phyloP scores from a whole-genome alignment of 2,113 vertebrate genomes.

The western clawed frog (Xenopus tropicalis) region UCB_Xtro_10.0 CM004451.2:64955501-64956000 shows the following conservation, averaged over 20 bases:
- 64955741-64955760: constrained; percentile 94
- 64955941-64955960: constrained; percentile 72
- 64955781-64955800: constrained; percentile 99
- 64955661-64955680: constrained; percentile 91
- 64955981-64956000: constrained; percentile 72
- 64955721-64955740: constrained; percentile 79
- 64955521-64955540: constrained; percentile 89
- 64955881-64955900: constrained; percentile 89
- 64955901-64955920: constrained; percentile 78
- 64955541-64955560: constrained; percentile 90
- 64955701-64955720: constrained; percentile 45
- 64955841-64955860: constrained; percentile 89
- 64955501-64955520: constrained; percentile 89
- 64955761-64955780: constrained; percentile 99
- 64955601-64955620: constrained; percentile 93
- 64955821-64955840: constrained; percentile 97
- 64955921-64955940: constrained; percentile 71
- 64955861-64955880: constrained; percentile 82
- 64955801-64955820: constrained; percentile 99
- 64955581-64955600: constrained; percentile 93
- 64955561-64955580: constrained; percentile 96
- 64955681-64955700: constrained; percentile 74
- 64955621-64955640: constrained; percentile 85
- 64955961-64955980: constrained; percentile 73
- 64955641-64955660: constrained; percentile 93